Evolutionary conservation across 2,888 invertebrate genomes (phyloP).

Genomic region (Acanthosepion pharaonis): DNA sequence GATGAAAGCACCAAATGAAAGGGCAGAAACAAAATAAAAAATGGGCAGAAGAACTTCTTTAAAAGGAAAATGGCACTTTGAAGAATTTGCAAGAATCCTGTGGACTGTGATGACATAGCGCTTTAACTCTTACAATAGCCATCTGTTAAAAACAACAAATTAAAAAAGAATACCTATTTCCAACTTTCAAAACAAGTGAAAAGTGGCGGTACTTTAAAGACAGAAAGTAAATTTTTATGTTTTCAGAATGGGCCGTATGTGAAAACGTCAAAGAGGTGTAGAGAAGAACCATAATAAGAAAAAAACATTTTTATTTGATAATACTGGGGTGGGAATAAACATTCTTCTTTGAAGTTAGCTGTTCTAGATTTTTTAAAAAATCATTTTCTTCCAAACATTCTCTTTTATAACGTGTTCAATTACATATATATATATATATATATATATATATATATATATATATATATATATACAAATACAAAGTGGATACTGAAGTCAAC

Average conservation of each 20-base stretch:
- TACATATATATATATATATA: no score
- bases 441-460: no score
- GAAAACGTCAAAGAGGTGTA: not conserved
- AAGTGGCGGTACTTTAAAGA: no score
- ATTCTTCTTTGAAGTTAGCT: not conserved
- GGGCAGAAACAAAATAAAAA: not conserved
- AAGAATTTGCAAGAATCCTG: conserved; percentile 12
- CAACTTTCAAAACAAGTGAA: not conserved
- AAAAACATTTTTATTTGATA: not conserved
- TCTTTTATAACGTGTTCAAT: no score
- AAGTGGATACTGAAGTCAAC: no score
- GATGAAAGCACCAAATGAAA: not conserved
- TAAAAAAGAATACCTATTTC: not conserved
- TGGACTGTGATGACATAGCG: not conserved
- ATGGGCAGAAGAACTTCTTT: not conserved
- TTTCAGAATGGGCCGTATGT: not conserved
- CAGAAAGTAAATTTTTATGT: not conserved
- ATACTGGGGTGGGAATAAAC: not conserved
- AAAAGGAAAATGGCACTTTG: conserved; percentile 10
- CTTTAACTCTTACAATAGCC: not conserved
- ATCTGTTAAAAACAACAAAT: not conserved
- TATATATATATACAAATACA: no score
- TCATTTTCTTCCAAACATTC: no score
- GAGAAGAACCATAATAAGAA: not conserved
- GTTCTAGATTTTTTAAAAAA: not conserved